Evolutionary conservation across 2,888 invertebrate genomes (phyloP), one percentile per base, ranked within the genome.

Genomic region (Sycophila texana): DNA sequence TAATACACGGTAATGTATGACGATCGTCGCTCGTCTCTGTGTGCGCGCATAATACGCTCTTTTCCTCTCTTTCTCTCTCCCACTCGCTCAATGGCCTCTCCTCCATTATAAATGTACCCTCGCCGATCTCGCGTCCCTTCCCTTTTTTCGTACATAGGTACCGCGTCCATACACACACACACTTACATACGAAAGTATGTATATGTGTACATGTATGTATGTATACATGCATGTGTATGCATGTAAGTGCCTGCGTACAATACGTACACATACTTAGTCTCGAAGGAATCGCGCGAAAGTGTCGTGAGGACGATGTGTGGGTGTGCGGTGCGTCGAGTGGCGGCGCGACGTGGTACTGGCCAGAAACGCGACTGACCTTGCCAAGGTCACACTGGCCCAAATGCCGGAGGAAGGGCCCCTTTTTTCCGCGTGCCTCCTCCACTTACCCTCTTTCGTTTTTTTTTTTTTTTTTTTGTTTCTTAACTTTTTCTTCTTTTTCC

Each of bases 281-380:
- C 1, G 39, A 57, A 12, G 39, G 13, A 30, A 5, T 57, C 39
- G 57, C 5, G n/a, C 18, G 20, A 68, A 12, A 20, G 18, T 10
- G 7, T 67, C 58, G 13, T 12, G 30, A 3, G 4, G 57, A 13
- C 26, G 5, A 13, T 20, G 20, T 5, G 57, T 60, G 39, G 39
- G 63, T 47, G 47, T 14, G 5, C n/a, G 53, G 53, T n/a, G 20
- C 65, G 18, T 57, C 83, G 79, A 39, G 86, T 89, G 87, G 88
- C 87, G 88, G 76, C 88, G 83, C 84, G 83, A 83, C 72, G 86
- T 84, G 89, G 87, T 86, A 70, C 78, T 89, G 89, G 87, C 87
- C 90, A 89, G 88, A 89, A 86, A 82, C 82, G 82, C 22, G 66
- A 76, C 82, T 89, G 88, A 89, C 89, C 90, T 90, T 90, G 88